Base-by-base conservation (phyloP, 2,113 vertebrate species). In the Cairina moschata region DNA sequence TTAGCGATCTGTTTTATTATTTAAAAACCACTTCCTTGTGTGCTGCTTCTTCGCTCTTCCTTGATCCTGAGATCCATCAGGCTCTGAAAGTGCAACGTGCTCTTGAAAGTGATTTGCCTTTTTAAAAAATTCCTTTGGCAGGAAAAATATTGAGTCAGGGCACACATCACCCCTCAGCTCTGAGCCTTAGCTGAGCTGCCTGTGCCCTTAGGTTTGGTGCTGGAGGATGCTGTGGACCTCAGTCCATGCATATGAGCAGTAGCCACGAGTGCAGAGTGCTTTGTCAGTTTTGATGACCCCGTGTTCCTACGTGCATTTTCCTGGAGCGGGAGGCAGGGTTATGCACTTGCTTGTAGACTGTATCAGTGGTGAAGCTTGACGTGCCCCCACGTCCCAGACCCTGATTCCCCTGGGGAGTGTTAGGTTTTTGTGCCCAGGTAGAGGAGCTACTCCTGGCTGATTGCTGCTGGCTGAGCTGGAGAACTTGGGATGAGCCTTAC, bases 1-100 rank as follows among this genome's bases (percentile, higher is more conserved):
- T 69, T 75, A n/a, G 31, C 0, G 11, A 50, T 95, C 65, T 69
- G 78, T 67, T 83, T 82, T 94, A 50, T 93, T 83, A 50, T 88
- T 91, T 66, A 2, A 95, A 95, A 96, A 73, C 48, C 13, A 32
- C 75, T 94, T 87, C 90, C 94, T 52, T 73, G 36, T 69, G 58
- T 84, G 50, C 52, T 86, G 90, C 52, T 28, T 78, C n/a, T 32
- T 92, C 88, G 84, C 32, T 63, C 32, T 92, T 83, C 67, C 60
- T 40, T n/a, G 31, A 88, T 81, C 66, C 69, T 46, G 44, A 59
- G 29, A 67, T 84, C 60, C 46, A 21, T 40, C 80, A 82, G 42
- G 34, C 31, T 83, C 60, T 42, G 31, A 17, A 77, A 7, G 4
- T 15, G 18, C 38, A 68, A 8, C 26, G 21, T 3, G 3, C 8